Percentiles rank a stretch among this genome's conserved stretches.
Evolutionary conservation across 2,113 vertebrate species (phyloP).

Genomic region (Brachyistius frenatus): DNA sequence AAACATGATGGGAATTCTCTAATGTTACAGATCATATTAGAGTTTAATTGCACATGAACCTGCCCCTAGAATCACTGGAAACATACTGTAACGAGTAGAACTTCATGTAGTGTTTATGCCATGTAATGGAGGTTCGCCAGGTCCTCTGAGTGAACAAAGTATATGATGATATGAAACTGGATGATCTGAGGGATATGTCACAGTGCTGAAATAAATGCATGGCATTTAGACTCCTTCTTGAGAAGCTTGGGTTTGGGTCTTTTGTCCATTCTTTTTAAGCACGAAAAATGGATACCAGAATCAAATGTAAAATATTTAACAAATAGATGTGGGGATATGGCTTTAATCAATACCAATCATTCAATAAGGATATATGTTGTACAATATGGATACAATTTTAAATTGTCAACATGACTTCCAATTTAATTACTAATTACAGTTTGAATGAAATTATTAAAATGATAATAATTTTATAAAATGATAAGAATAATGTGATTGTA

Average conservation of each 20-base stretch:
- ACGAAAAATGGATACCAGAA: no score
- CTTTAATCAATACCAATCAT: no score
- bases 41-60: constrained; percentile 52
- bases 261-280: no score
- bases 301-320: no score
- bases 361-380: no score
- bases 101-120: constrained; percentile 63
- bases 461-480: no score
- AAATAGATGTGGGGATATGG: no score
- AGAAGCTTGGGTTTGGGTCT: background rate
- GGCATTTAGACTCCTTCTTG: constrained; percentile 62
- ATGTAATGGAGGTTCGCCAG: constrained; percentile 48
- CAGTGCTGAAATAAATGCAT: constrained; percentile 81
- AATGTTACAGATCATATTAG: constrained; percentile 42
- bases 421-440: no score
- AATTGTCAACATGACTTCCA: no score
- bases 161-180: constrained; percentile 41
- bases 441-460: no score
- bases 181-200: constrained; percentile 59
- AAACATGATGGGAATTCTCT: constrained; percentile 18
- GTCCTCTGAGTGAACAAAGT: constrained; percentile 52
- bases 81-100: constrained; percentile 45
- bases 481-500: no score
- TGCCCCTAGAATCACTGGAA: constrained; percentile 59
- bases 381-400: no score